Evolutionary conservation across 2,888 invertebrate genomes (phyloP), one percentile per base, ranked within the genome.

Genomic region (Ichneumoninae sp.): DNA sequence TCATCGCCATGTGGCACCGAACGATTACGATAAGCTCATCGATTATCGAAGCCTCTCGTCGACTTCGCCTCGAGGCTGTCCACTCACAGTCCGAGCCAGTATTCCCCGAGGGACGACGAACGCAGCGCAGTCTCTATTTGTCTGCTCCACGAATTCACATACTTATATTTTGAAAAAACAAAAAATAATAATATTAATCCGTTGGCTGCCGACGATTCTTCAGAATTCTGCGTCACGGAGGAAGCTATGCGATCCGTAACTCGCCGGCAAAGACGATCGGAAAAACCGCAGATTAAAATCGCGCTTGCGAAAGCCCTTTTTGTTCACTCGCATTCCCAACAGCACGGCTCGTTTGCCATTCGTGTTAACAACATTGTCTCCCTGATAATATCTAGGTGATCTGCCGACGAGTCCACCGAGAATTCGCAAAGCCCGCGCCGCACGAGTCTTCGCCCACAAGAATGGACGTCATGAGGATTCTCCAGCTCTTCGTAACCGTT

Each of bases 21-120:
- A 62, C 33, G 66, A 78, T 84, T 77, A 80, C 75, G 83, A 86
- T 88, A 90, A 89, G 87, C 85, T 71, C 72, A 92, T 92, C 86
- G 92, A 92, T 92, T 92, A 90, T 89, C 87, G 92, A 92, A 92
- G 86, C 91, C 91, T 74, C 75, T 74, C 44, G 54, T 57, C 52
- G 33, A 80, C 68, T 79, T 81, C 69, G 47, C 69, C 80, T 44
- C 69, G 22, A 36, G 19, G 60, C 33, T 13, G n/a, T 16, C 40
- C 71, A 44, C 69, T 65, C 66, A 2, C 22, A 16, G 44, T 33
- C 36, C 40, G 19, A 33, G 22, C 40, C 77, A 71, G 76, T 76
- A 71, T 82, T 76, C 66, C 30, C 33, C 52, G 33, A 80, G 71
- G 33, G 13, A 33, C 57, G 33, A 50, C n/a, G 22, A 13, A 44